Base-by-base conservation (phyloP, 2,797 vertebrate species). In the Melanogrammus aeglefinus region DNA sequence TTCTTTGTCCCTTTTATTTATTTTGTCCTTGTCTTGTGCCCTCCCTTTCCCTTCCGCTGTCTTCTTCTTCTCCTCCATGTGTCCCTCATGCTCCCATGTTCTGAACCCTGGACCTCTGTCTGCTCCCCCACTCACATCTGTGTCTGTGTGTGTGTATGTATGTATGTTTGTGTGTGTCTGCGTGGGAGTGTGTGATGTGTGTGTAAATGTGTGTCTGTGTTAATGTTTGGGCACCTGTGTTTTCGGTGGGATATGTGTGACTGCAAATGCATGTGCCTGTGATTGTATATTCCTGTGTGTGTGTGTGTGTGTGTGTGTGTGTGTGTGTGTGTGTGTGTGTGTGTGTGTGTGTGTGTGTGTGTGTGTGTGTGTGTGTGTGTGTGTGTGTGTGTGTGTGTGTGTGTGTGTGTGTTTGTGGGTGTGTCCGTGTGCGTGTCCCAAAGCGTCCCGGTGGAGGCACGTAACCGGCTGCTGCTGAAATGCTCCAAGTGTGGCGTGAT, bases 401-500 rank as follows among this genome's bases (percentile, higher is more conserved):
- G 69, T 47, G 16, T 51, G 69, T 66, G 69, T 44, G 66, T 47
- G 13, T 72, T n/a, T 71, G 63, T 63, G 38, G 78, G 57, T 84
- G 36, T 75, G n/a, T 84, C 70, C 82, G 21, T 87, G 51, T 87
- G 57, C 86, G 74, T 76, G 27, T 83, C 31, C 88, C 84, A 86
- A 95, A 96, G 95, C 92, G 92, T 93, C 80, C 91, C 94, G 78
- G 87, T 91, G 91, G 94, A 95, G 88, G 93, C 90, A 57, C 93
- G 92, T 90, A 95, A 91, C 91, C 90, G 94, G 86, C 95, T 98
- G 95, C 96, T 97, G 89, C 96, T 98, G 94, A 97, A 98, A 96
- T 99, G 97, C 95, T 97, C 97, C 96, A 97, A 97, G 94, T 98
- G 97, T 90, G 97, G 97, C 90, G 96, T 96, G 94, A 96, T 98